A percentile compares a stretch with the other conserved stretches of the same genome.
phyloP scores from a whole-genome alignment of 23 tunicate species.

The Halocynthia aurantium region DNA sequence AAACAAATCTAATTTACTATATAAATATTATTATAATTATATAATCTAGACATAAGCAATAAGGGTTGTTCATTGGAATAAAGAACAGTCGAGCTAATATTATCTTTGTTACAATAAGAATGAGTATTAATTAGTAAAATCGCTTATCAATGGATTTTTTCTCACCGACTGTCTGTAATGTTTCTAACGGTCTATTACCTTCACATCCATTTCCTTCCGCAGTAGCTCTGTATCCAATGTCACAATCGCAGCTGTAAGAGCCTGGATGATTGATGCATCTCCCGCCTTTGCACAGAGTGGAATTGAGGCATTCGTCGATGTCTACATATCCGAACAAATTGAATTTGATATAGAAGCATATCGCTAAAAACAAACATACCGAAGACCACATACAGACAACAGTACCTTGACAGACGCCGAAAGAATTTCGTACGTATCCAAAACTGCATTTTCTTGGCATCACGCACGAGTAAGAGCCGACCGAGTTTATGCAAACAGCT shows the following conservation, averaged over 20 bases:
- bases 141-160: no score
- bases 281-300: background rate
- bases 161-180: no score
- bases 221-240: background rate
- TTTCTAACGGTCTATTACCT: background rate
- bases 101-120: no score
- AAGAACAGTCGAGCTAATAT: no score
- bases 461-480: slow-evolving; percentile 16
- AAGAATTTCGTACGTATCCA: background rate
- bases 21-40: no score
- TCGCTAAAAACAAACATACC: background rate
- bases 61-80: no score
- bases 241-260: slow-evolving; percentile 27
- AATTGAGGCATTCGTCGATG: slow-evolving; percentile 22
- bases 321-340: background rate
- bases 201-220: background rate
- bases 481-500: slow-evolving; percentile 3
- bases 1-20: no score
- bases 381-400: background rate
- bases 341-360: background rate
- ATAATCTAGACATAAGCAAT: no score
- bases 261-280: slow-evolving; percentile 15
- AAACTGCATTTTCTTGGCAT: background rate
- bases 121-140: no score
- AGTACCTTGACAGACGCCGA: slow-evolving; percentile 5